Evolutionary conservation across 2,113 vertebrate genomes (phyloP).

Genomic region (Motacilla alba): DNA sequence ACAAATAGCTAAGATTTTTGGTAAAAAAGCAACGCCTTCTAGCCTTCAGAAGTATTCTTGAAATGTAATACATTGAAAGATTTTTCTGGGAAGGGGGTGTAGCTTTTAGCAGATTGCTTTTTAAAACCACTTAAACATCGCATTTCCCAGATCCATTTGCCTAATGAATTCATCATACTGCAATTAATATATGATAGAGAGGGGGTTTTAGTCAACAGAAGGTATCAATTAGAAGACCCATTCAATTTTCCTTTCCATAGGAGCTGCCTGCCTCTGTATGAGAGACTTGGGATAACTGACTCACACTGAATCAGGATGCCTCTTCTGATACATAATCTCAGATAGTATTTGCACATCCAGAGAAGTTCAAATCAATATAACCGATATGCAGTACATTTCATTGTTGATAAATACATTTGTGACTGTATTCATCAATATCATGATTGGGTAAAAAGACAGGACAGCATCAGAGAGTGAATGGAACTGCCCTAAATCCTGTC

Average conservation of each 20-base stretch:
- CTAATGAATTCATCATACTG: slow-evolving; percentile 4
- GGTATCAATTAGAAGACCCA: background rate
- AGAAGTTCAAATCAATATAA: background rate
- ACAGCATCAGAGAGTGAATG: background rate
- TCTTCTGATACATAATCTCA: background rate
- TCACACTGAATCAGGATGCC: background rate
- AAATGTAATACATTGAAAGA: background rate
- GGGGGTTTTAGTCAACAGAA: background rate
- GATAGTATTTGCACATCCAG: background rate
- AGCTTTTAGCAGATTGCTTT: slow-evolving; percentile 11
- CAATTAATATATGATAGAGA: background rate
- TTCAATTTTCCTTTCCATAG: background rate
- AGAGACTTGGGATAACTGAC: background rate
- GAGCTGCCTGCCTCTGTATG: background rate
- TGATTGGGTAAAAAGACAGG: background rate
- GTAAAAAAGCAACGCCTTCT: background rate
- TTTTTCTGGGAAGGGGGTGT: background rate
- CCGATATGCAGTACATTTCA: background rate
- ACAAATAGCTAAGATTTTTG: background rate
- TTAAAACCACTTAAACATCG: background rate
- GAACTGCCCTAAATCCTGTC: slow-evolving; percentile 25
- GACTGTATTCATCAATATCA: background rate
- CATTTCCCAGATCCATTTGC: slow-evolving; percentile 4
- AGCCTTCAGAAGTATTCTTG: background rate
- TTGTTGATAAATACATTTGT: background rate